Evolutionary conservation across 2,888 invertebrate genomes (phyloP).

Genomic region (Onchidella celtica): DNA sequence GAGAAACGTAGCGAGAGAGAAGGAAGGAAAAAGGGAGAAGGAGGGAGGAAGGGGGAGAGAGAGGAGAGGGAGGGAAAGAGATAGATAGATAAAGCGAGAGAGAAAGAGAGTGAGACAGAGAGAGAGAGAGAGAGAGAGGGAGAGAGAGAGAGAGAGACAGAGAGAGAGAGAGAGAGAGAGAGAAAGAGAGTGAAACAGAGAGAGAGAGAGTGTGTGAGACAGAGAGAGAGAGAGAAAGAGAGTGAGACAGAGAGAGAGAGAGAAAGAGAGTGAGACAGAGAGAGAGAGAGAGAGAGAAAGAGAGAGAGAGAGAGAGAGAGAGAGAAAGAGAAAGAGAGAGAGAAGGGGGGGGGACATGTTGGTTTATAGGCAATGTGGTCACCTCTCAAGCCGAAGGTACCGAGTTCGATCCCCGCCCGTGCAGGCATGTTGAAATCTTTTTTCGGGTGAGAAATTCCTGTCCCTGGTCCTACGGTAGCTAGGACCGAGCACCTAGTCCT

Average conservation of each 20-base stretch:
- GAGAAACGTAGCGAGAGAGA: neutral
- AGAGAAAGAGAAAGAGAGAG: slow-evolving; percentile 26
- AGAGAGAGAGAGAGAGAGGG: slow-evolving; percentile 18
- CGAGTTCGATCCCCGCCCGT: too few species aligned
- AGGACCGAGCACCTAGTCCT: too few species aligned
- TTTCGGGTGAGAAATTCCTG: too few species aligned
- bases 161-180: slow-evolving; percentile 29
- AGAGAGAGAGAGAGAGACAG: slow-evolving; percentile 21
- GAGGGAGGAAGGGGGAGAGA: slow-evolving; percentile 24
- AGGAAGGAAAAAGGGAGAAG: neutral
- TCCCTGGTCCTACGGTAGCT: too few species aligned
- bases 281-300: slow-evolving; percentile 15
- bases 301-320: slow-evolving; percentile 10
- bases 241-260: slow-evolving; percentile 11
- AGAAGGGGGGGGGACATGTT: slow-evolving; percentile 14
- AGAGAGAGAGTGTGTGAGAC: slow-evolving; percentile 16
- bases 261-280: slow-evolving; percentile 11
- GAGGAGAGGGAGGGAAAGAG: slow-evolving; percentile 14
- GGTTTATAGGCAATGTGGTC: too few species aligned
- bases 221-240: slow-evolving; percentile 18
- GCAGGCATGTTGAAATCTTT: too few species aligned
- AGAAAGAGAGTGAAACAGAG: too few species aligned
- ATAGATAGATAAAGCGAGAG: slow-evolving; percentile 22
- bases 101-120: slow-evolving; percentile 28
- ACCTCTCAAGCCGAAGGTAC: too few species aligned